Percentiles rank a stretch among this genome's conserved stretches.
Conservation (phyloP, 2,113 vertebrate genomes). For the Megaceryle maxima region DNA sequence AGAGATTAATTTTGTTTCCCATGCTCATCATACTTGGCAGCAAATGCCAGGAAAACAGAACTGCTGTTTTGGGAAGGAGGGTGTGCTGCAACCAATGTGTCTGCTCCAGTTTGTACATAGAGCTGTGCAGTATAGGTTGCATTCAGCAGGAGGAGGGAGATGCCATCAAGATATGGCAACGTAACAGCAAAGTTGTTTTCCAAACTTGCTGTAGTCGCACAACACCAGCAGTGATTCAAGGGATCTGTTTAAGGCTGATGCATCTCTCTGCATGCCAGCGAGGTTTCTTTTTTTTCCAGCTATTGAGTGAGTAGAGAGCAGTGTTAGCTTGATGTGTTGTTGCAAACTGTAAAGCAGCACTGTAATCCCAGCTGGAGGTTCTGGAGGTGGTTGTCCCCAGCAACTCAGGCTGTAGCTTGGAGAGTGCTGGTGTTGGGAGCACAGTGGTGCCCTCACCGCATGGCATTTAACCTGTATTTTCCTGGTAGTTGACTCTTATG, state of each 20-base stretch:
- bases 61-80: neutral
- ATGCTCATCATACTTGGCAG: neutral
- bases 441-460: neutral
- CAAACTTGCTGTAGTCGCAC: neutral
- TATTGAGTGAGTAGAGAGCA: neutral
- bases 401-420: neutral
- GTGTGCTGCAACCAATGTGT: rapidly evolving
- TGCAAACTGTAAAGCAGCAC: neutral
- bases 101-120: rapidly evolving
- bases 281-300: neutral
- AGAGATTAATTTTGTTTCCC: neutral
- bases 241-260: neutral
- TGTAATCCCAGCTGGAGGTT: neutral
- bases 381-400: neutral
- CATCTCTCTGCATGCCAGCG: neutral
- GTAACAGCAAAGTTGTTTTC: neutral
- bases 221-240: neutral
- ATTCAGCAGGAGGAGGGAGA: neutral
- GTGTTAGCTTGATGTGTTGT: neutral
- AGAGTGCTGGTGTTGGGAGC: neutral
- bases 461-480: neutral
- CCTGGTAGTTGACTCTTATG: neutral
- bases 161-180: neutral
- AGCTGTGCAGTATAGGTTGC: neutral
- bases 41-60: neutral